These are phyloP conservation scores for Pantherophis vulpinus DNA, from an alignment of 2,797 vertebrate species.

Conservation along the genomic window DNA sequence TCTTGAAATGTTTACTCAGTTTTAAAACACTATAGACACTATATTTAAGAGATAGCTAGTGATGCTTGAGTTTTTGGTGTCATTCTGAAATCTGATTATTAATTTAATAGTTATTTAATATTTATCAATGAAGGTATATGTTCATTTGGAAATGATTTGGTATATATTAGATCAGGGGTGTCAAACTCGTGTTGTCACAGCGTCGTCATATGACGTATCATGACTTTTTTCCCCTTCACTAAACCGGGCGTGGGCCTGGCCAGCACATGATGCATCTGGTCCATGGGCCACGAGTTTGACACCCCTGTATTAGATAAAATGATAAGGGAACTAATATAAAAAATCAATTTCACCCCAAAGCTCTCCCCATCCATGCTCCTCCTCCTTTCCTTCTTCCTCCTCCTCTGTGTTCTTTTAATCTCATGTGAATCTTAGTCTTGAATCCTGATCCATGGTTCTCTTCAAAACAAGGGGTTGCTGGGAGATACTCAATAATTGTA, in stretches of 20 bases:
- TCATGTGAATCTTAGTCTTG: neutral
- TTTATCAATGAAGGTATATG: neutral
- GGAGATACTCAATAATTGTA: neutral
- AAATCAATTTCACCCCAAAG: neutral
- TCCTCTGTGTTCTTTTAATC: neutral
- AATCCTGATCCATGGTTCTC: neutral
- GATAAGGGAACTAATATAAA: neutral
- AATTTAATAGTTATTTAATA: neutral
- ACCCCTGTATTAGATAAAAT: neutral
- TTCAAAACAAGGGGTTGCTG: neutral
- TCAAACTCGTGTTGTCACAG: no score
- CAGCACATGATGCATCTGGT: no score
- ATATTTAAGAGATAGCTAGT: neutral
- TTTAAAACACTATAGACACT: neutral
- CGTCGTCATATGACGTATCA: no score
- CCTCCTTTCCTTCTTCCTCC: neutral
- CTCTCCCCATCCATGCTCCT: neutral
- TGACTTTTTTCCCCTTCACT: no score
- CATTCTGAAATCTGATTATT: neutral
- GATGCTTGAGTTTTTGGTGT: neutral
- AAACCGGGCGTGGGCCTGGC: no score
- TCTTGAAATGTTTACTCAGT: neutral
- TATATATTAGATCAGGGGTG: neutral
- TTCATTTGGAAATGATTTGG: neutral
- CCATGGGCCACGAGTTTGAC: no score